Percentiles rank a stretch among this genome's conserved stretches.
phyloP scores from a whole-genome alignment of 35 echinoderm and acorn worm species.

The Apostichopus californicus region DNA sequence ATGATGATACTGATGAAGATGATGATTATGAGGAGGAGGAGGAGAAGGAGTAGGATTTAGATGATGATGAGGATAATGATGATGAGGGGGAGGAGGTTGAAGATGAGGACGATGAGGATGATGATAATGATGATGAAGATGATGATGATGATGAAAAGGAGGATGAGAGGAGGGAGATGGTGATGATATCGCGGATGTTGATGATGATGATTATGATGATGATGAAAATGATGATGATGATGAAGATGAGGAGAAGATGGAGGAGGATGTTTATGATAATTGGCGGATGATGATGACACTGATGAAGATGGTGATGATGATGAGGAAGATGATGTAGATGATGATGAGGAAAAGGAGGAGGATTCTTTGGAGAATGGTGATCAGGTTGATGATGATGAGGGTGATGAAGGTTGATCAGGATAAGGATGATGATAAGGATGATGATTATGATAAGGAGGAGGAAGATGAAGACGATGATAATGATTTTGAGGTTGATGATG shows the following conservation, averaged over 20 bases:
- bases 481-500: too few relatives aligned
- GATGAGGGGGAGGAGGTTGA: neutral
- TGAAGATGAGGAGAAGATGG: neutral
- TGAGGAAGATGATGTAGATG: neutral
- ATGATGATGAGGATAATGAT: neutral
- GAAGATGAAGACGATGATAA: neutral
- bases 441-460: neutral
- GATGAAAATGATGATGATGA: neutral
- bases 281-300: neutral
- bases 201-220: neutral
- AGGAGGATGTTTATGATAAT: neutral
- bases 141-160: neutral
- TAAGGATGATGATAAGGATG: too few relatives aligned
- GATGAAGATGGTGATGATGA: too few relatives aligned
- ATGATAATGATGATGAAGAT: neutral
- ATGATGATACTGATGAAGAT: neutral
- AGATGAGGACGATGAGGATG: neutral
- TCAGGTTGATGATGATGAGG: neutral
- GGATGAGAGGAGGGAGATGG: too few relatives aligned
- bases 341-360: neutral
- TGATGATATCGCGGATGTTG: too few relatives aligned
- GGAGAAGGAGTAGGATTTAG: neutral
- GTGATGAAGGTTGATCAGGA: neutral
- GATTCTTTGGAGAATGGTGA: neutral
- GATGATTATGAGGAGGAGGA: neutral